Evolutionary conservation across 2,113 vertebrate genomes (phyloP), one percentile per base, ranked within the genome.

Genomic region (Sterrhoptilus dennistouni): DNA sequence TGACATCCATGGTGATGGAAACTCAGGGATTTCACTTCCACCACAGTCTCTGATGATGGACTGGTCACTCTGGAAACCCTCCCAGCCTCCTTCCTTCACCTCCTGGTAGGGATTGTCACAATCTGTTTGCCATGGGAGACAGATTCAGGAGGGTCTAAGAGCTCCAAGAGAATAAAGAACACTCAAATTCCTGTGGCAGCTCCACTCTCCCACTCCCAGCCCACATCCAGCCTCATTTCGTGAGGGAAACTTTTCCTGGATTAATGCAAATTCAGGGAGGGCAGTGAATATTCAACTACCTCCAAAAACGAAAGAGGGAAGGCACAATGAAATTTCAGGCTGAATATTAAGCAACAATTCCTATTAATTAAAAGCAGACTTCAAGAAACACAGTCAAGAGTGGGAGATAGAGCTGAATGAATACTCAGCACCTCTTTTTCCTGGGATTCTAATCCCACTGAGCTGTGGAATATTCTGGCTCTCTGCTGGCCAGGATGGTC

Each of bases 301-400:
- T 78, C 25, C 52, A 33, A 50, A 87, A 78, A 56, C 19, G 44
- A 59, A 83, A 71, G 33, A 59, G 59, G 68, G 76, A 54, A 77
- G 59, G 66, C 27, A 81, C 80, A 59, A 22, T 2, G 4, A 83
- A 54, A 70, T 66, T 83, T 81, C 50, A 45, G 54, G 31, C 47
- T 83, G 63, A 83, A 86, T 92, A 92, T 90, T 65, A 95, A 86
- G 42, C 47, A 93, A 52, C 44, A 89, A 64, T 36, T 95, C 7
- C 8, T 78, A 74, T 92, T 90, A 93, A 96, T 95, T 92, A 95
- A 83, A 94, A 89, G 54, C 15, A 83, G 50, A 27, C 71, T 80
- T 80, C 20, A 49, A 80, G 71, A 56, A 75, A 78, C 4, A 0
- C 17, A 78, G 69, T 60, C 52, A 89, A 65, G 63, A 50, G 35